A percentile compares a stretch with the other conserved stretches of the same genome.
Conservation (phyloP, 1,140 invertebrate genomes). For the Sinonovacula constricta region DNA sequence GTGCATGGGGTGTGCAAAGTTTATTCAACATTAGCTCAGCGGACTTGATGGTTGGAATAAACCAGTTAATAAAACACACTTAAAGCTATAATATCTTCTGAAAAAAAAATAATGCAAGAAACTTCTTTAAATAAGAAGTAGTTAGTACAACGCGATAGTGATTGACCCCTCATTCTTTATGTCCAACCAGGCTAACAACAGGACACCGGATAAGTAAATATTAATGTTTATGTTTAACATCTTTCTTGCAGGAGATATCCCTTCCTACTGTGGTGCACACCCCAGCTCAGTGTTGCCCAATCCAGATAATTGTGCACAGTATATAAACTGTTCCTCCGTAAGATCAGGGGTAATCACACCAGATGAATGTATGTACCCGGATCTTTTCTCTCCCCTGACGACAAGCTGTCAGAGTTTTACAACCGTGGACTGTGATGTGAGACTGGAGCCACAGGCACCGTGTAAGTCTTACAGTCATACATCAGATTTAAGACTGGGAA, state of each 20-base stretch:
- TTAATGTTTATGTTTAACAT: not conserved
- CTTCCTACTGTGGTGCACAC: conserved; percentile 46
- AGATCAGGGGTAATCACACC: not conserved
- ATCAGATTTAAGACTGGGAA: too few relatives aligned
- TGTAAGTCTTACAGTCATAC: too few relatives aligned
- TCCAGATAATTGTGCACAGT: conserved; percentile 66
- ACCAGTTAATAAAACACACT: too few relatives aligned
- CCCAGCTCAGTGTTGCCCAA: conserved; percentile 44
- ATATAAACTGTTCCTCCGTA: conserved; percentile 61
- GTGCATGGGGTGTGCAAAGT: not conserved
- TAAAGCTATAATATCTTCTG: too few relatives aligned
- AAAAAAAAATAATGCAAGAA: too few relatives aligned
- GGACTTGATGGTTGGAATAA: not conserved
- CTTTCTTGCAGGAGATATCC: conserved; percentile 42
- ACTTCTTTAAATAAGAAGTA: too few relatives aligned
- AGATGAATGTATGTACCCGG: conserved; percentile 62
- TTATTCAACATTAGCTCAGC: not conserved
- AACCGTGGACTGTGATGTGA: conserved; percentile 59
- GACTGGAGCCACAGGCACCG: conserved; percentile 61
- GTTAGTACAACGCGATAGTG: too few relatives aligned
- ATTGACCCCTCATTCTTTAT: too few relatives aligned
- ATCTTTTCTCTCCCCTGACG: conserved; percentile 53
- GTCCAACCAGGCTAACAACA: too few relatives aligned
- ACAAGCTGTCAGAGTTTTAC: conserved; percentile 57
- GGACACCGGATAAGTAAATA: too few relatives aligned